phyloP scores from a whole-genome alignment of 2,113 vertebrate genomes.

The Lutjanus erythropterus region DNA sequence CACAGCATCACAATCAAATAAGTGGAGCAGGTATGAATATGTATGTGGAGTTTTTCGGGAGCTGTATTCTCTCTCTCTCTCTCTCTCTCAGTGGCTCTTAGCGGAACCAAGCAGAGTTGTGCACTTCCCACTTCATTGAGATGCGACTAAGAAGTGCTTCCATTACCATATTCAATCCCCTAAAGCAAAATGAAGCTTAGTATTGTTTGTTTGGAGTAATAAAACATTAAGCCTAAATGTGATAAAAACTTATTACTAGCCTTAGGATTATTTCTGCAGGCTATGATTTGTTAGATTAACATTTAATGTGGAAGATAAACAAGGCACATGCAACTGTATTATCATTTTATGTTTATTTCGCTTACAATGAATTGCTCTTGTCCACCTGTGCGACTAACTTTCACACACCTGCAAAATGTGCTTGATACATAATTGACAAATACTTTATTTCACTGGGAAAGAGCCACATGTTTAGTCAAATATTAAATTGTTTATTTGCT shows the following conservation, averaged over 20 bases:
- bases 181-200: conserved; percentile 67
- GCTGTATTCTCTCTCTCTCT: neutral
- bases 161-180: conserved; percentile 75
- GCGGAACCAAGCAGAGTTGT: conserved; percentile 51
- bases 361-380: conserved; percentile 13
- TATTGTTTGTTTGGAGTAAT: conserved; percentile 71
- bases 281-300: conserved; percentile 64
- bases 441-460: conserved; percentile 29
- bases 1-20: conserved; percentile 59
- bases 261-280: conserved; percentile 56
- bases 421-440: conserved; percentile 4
- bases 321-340: conserved; percentile 19
- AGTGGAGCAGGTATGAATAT: conserved; percentile 72
- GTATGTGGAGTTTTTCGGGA: conserved; percentile 59
- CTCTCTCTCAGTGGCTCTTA: conserved; percentile 38
- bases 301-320: conserved; percentile 53
- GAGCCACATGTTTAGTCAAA: conserved; percentile 12
- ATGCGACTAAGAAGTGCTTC: conserved; percentile 60
- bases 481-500: conserved; percentile 15
- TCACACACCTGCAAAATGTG: conserved; percentile 11
- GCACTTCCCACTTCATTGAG: conserved; percentile 66
- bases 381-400: conserved; percentile 1
- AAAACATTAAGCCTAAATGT: conserved; percentile 71
- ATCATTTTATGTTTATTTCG: conserved; percentile 30
- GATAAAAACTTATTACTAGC: conserved; percentile 66